phyloP scores from a whole-genome alignment of 2,888 invertebrate species.

The Resseliella maxima region DNA sequence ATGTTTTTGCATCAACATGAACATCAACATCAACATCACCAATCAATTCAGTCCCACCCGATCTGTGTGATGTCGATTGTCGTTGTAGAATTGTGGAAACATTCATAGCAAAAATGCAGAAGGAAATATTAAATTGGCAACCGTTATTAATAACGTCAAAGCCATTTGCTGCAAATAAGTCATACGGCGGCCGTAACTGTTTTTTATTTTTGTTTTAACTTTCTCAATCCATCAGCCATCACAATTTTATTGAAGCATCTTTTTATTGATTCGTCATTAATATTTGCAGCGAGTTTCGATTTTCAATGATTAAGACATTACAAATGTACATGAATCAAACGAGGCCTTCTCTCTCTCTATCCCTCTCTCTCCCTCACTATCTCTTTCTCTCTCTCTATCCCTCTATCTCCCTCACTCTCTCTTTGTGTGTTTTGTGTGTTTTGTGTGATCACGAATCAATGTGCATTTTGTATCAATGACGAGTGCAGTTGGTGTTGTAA shows the following conservation, averaged over 20 bases:
- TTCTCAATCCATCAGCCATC: constrained; percentile 1
- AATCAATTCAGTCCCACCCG: not conserved
- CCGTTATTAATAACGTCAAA: constrained; percentile 1
- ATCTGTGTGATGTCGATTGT: too few relatives aligned
- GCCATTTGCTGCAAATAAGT: not conserved
- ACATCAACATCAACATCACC: not conserved
- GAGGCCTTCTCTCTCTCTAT: too few relatives aligned
- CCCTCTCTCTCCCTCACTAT: too few relatives aligned
- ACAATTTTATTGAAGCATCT: not conserved
- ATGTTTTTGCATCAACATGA: not conserved
- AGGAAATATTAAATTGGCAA: constrained; percentile 34
- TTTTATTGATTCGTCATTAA: constrained; percentile 25
- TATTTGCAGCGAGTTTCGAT: not conserved
- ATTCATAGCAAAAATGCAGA: constrained; percentile 19
- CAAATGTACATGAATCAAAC: not conserved
- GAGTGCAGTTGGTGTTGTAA: too few relatives aligned
- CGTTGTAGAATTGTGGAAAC: not conserved
- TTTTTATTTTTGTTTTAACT: not conserved
- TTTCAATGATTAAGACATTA: constrained; percentile 32
- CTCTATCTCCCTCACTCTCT: too few relatives aligned
- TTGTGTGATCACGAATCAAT: too few relatives aligned
- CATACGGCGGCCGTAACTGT: not conserved
- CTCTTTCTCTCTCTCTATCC: too few relatives aligned
- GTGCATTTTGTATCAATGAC: too few relatives aligned
- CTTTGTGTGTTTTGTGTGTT: too few relatives aligned